A percentile compares a stretch with the other conserved stretches of the same genome.
Evolutionary conservation across 1,140 invertebrate species (phyloP).

Genomic region (Diorhabda carinulata): DNA sequence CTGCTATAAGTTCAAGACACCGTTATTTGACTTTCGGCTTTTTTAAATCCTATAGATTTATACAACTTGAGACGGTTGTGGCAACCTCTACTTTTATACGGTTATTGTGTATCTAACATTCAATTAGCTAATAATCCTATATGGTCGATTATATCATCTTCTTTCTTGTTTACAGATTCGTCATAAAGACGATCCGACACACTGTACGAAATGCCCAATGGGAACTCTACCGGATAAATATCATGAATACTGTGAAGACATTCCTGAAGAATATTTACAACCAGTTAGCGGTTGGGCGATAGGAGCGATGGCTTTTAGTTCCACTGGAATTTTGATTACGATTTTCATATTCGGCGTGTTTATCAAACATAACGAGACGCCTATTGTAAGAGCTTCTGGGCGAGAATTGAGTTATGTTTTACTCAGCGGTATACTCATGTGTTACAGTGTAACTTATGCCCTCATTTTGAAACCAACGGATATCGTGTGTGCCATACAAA

Average conservation of each 20-base stretch:
- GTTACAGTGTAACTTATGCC: constrained; percentile 83
- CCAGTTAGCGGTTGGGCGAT: constrained; percentile 83
- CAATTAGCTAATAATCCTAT: too few relatives aligned
- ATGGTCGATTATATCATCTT: too few relatives aligned
- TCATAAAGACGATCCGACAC: constrained; percentile 72
- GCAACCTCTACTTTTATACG: too few relatives aligned
- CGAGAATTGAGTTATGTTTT: constrained; percentile 85
- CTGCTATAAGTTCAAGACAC: too few relatives aligned
- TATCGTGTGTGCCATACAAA: constrained; percentile 70
- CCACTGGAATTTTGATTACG: constrained; percentile 74
- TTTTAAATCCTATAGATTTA: too few relatives aligned
- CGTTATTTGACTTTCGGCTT: too few relatives aligned
- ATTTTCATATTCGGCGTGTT: constrained; percentile 66
- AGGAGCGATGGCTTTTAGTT: constrained; percentile 78
- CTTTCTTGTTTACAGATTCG: constrained; percentile 60
- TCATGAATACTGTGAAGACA: constrained; percentile 69
- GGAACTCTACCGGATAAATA: constrained; percentile 77
- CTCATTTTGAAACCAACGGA: constrained; percentile 74
- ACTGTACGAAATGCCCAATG: constrained; percentile 75
- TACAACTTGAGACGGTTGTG: too few relatives aligned
- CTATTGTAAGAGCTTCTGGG: constrained; percentile 85
- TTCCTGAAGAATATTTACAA: constrained; percentile 80
- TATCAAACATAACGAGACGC: constrained; percentile 71
- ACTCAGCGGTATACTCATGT: constrained; percentile 81
- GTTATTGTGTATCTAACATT: too few relatives aligned